Conservation (phyloP, 2,888 invertebrate species). For the Troides aeacus region DNA sequence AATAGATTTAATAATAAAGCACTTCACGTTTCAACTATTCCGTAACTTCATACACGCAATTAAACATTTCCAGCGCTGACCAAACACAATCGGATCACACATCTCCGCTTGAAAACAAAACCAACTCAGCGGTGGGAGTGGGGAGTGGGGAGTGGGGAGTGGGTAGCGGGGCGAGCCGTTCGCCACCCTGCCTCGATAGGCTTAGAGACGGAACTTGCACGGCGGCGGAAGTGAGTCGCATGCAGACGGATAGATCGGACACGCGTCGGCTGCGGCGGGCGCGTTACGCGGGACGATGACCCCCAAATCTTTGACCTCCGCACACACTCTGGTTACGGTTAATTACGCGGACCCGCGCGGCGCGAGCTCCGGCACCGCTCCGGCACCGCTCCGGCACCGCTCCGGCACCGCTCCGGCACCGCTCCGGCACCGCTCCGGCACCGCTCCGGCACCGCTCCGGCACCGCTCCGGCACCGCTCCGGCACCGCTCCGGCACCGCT, state of each 20-base stretch:
- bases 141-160: no score
- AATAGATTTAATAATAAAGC: slow-evolving; percentile 26
- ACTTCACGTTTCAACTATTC: slow-evolving; percentile 48
- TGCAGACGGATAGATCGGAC: slow-evolving; percentile 52
- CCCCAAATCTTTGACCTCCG: slow-evolving; percentile 55
- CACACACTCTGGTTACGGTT: slow-evolving; percentile 35
- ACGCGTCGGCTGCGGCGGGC: slow-evolving; percentile 53
- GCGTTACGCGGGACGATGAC: slow-evolving; percentile 43
- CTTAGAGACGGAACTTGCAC: slow-evolving; percentile 39
- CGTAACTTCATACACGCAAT: slow-evolving; percentile 62
- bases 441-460: no score
- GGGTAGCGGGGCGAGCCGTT: no score
- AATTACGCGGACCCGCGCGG: slow-evolving; percentile 23
- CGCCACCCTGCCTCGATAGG: neutral
- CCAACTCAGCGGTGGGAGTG: neutral
- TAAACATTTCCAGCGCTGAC: slow-evolving; percentile 72
- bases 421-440: no score
- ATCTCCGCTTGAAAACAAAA: slow-evolving; percentile 52
- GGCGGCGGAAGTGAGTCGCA: slow-evolving; percentile 15
- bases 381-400: no score
- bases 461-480: no score
- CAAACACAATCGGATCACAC: slow-evolving; percentile 71
- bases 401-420: no score
- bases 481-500: no score
- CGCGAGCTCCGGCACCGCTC: no score